Conservation (phyloP, 2,888 invertebrate species). For the Elmis aenea region DNA sequence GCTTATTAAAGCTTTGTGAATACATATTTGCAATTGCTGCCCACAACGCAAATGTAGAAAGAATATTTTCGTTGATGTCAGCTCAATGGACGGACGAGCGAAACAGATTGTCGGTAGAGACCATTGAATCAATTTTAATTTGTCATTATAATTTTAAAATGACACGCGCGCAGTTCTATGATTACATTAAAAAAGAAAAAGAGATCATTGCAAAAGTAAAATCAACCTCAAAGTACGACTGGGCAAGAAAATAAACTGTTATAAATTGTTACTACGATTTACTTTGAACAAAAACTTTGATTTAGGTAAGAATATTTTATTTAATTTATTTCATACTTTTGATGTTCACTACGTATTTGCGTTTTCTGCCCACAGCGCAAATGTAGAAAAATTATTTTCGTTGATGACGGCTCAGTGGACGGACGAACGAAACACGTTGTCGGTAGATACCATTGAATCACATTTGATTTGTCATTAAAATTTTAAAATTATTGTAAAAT, state of each 20-base stretch:
- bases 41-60: no score
- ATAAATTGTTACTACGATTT: neutral
- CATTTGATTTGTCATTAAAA: constrained; percentile 3
- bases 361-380: constrained; percentile 14
- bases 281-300: constrained; percentile 5
- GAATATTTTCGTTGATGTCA: constrained; percentile 19
- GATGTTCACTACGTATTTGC: constrained; percentile 15
- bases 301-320: constrained; percentile 1
- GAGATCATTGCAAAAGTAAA: no score
- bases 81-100: constrained; percentile 18
- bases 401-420: constrained; percentile 18
- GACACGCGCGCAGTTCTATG: constrained; percentile 3
- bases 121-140: constrained; percentile 4
- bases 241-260: no score
- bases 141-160: constrained; percentile 5
- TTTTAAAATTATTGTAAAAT: no score
- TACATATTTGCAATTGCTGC: constrained; percentile 15
- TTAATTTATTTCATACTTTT: constrained; percentile 2
- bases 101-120: constrained; percentile 11
- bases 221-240: no score
- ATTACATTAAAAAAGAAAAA: constrained; percentile 4
- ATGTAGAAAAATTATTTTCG: constrained; percentile 21
- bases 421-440: constrained; percentile 14
- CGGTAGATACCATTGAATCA: no score
- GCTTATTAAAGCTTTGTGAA: constrained; percentile 11